Percentiles rank a stretch among this genome's conserved stretches.
phyloP scores from a whole-genome alignment of 2,113 vertebrate species.

The Corythoichthys haematopterus region DNA sequence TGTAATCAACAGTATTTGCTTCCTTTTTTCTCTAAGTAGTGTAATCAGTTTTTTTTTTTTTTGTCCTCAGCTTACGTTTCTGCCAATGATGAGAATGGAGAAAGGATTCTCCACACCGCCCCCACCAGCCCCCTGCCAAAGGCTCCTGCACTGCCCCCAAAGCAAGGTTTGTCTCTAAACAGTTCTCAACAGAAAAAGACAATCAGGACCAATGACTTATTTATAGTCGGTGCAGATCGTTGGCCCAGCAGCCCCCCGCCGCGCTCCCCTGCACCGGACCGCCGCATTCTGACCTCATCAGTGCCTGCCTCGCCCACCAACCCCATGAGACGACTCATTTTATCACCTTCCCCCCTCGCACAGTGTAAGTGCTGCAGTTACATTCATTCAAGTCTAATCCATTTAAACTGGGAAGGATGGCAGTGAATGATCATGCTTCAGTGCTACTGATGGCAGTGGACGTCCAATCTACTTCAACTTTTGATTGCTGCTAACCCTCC shows the following conservation, averaged over 20 bases:
- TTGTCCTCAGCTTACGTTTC: slow-evolving; percentile 72
- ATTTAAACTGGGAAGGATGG: no score
- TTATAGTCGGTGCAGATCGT: slow-evolving; percentile 43
- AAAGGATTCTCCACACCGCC: slow-evolving; percentile 72
- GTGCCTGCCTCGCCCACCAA: slow-evolving; percentile 73
- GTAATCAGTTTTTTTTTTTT: not conserved
- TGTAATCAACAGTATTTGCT: not conserved
- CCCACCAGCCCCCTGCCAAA: slow-evolving; percentile 56
- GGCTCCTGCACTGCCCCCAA: slow-evolving; percentile 66
- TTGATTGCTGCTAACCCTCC: no score
- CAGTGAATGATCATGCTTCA: no score
- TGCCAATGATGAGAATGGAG: slow-evolving; percentile 77
- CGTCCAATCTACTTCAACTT: no score
- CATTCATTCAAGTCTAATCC: no score
- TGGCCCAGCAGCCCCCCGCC: slow-evolving; percentile 60
- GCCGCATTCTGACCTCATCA: slow-evolving; percentile 63
- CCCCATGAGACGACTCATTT: slow-evolving; percentile 72
- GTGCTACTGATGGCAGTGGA: no score
- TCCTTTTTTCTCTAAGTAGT: not conserved
- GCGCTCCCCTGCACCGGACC: slow-evolving; percentile 60
- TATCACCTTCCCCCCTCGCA: slow-evolving; percentile 71
- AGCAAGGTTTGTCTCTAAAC: slow-evolving; percentile 61
- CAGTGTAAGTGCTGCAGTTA: slow-evolving; percentile 59
- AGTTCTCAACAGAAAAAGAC: not conserved
- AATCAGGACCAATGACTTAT: slow-evolving; percentile 3